Percentiles rank a stretch among this genome's conserved stretches.
These are phyloP conservation scores for Thermophis baileyi DNA, from an alignment of 2,113 vertebrate species.

Conservation along the genomic window DNA sequence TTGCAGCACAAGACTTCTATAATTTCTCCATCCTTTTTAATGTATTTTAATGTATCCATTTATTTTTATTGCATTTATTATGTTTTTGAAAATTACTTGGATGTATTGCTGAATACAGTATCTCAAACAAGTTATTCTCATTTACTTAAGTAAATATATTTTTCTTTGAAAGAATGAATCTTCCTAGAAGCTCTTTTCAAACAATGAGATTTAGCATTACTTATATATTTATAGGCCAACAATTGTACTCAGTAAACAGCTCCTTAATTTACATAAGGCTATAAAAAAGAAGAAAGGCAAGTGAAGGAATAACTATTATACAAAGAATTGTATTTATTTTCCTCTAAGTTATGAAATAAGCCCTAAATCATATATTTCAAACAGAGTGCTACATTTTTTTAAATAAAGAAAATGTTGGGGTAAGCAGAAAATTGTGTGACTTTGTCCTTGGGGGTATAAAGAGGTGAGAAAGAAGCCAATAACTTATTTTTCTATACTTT, in stretches of 20 bases:
- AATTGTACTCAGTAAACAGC: neutral
- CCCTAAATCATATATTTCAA: constrained; percentile 48
- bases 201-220: neutral
- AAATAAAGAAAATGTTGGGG: constrained; percentile 49
- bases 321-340: constrained; percentile 47
- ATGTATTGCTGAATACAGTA: neutral
- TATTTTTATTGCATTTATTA: neutral
- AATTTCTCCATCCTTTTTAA: neutral
- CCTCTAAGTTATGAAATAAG: constrained; percentile 44
- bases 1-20: neutral
- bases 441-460: constrained; percentile 25
- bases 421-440: constrained; percentile 33
- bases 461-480: constrained; percentile 7
- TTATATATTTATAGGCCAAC: neutral
- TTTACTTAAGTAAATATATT: neutral
- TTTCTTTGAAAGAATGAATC: neutral
- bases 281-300: neutral
- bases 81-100: neutral
- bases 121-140: neutral
- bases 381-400: constrained; percentile 24
- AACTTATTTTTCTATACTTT: constrained; percentile 63
- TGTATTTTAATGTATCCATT: neutral
- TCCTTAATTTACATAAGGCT: neutral
- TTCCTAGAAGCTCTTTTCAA: neutral
- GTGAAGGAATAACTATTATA: neutral